Percentiles rank a stretch among this genome's conserved stretches.
Evolutionary conservation across 2,113 vertebrate genomes (phyloP).

Genomic region (Rhinolophus sinicus): DNA sequence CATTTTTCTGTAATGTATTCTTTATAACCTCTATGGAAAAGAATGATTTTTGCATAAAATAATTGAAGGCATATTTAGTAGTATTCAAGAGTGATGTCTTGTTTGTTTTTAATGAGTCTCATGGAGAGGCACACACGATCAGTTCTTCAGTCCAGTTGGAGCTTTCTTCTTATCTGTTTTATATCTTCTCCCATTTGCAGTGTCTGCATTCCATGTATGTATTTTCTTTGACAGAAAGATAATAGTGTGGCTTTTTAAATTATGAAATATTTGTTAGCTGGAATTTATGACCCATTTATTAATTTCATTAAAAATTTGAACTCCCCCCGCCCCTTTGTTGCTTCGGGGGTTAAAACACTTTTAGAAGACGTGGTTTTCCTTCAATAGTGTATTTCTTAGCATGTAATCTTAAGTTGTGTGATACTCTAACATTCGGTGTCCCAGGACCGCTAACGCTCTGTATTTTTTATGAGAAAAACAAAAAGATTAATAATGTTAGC

Average conservation of each 20-base stretch:
- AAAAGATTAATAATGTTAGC: not conserved
- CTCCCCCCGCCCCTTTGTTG: not conserved
- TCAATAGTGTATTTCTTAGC: not conserved
- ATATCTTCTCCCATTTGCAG: not conserved
- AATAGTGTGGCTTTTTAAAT: not conserved
- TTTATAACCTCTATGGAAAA: not conserved
- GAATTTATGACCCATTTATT: constrained; percentile 13
- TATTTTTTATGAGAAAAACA: constrained; percentile 6
- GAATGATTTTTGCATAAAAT: constrained; percentile 5
- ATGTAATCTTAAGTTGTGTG: not conserved
- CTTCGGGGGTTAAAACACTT: not conserved
- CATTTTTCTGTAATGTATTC: not conserved
- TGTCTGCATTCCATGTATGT: not conserved
- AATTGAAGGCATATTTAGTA: not conserved
- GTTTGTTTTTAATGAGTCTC: not conserved
- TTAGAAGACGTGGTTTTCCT: not conserved
- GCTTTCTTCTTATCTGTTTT: not conserved
- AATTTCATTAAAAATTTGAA: not conserved
- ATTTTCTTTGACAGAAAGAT: constrained; percentile 16
- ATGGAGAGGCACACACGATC: not conserved
- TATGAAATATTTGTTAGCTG: not conserved
- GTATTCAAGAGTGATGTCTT: not conserved
- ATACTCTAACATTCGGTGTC: not conserved
- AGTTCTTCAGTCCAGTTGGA: not conserved
- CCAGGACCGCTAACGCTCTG: not conserved